A percentile compares a stretch with the other conserved stretches of the same genome.
Conservation (phyloP, 2,888 invertebrate species). For the Drosophila maculinotata region DNA sequence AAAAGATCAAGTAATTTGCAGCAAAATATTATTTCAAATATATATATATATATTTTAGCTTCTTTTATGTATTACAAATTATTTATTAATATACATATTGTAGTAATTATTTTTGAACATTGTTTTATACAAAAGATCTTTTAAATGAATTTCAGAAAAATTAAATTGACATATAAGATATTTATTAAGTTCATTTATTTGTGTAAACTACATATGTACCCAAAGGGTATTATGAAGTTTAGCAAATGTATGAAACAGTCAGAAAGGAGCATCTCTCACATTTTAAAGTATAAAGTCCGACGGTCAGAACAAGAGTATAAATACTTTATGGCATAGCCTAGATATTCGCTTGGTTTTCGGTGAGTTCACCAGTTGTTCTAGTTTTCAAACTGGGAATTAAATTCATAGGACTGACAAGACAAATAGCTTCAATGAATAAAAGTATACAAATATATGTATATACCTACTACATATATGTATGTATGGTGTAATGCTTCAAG, state of each 20-base stretch:
- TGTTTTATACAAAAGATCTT: background rate
- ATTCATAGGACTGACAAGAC: background rate
- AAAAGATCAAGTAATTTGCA: background rate
- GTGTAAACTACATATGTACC: too few species aligned
- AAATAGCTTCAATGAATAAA: conserved; percentile 32
- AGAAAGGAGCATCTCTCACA: too few species aligned
- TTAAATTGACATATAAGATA: too few species aligned
- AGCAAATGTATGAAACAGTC: too few species aligned
- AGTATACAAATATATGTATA: background rate
- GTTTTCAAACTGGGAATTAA: background rate
- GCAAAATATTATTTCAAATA: background rate
- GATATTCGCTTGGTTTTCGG: background rate
- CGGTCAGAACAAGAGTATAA: too few species aligned
- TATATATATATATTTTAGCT: background rate
- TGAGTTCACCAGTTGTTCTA: background rate
- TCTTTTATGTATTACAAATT: background rate
- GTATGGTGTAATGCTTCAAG: background rate
- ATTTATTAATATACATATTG: too few species aligned
- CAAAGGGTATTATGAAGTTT: too few species aligned
- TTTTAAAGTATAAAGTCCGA: too few species aligned
- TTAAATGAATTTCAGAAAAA: background rate
- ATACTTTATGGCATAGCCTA: too few species aligned
- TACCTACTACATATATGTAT: background rate
- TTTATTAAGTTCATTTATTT: too few species aligned
- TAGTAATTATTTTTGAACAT: background rate